A percentile compares a stretch with the other conserved stretches of the same genome.
phyloP scores from a whole-genome alignment of 1,140 invertebrate species.

The Heliothis virescens region DNA sequence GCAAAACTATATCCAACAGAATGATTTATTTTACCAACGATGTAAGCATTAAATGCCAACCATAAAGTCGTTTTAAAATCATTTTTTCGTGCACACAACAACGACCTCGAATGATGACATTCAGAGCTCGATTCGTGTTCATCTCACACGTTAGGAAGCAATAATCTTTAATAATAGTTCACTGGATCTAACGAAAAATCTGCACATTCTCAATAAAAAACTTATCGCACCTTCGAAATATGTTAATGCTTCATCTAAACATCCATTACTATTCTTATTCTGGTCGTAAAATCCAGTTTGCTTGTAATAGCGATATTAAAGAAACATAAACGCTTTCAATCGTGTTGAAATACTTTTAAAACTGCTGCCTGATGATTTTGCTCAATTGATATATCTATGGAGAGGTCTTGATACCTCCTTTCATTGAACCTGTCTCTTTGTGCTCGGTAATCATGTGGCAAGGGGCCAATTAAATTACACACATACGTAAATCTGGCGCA shows the following conservation, averaged over 20 bases:
- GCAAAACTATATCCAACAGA: neutral
- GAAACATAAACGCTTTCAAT: neutral
- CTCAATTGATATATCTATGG: neutral
- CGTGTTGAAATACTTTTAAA: neutral
- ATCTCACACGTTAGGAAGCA: conserved; percentile 41
- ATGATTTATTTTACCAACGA: conserved; percentile 17
- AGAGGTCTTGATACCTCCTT: conserved; percentile 6
- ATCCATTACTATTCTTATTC: conserved; percentile 7
- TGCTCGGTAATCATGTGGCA: conserved; percentile 11
- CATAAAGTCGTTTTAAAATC: conserved; percentile 29
- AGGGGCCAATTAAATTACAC: conserved; percentile 32
- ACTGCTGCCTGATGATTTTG: too few relatives aligned
- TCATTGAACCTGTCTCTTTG: conserved; percentile 31
- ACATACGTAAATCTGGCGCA: conserved; percentile 34
- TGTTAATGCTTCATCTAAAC: conserved; percentile 1
- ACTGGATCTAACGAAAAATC: neutral
- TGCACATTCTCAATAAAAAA: conserved; percentile 37
- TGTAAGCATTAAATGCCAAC: conserved; percentile 15
- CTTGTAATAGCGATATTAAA: conserved; percentile 1
- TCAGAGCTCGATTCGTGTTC: conserved; percentile 24
- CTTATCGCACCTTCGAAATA: conserved; percentile 28
- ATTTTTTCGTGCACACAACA: conserved; percentile 13
- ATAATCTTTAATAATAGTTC: conserved; percentile 39
- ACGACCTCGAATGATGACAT: conserved; percentile 37
- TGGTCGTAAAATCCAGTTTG: conserved; percentile 14